These are phyloP conservation scores for Uromys caudimaculatus DNA, from an alignment of 2,797 vertebrate species.

Conservation along the genomic window DNA sequence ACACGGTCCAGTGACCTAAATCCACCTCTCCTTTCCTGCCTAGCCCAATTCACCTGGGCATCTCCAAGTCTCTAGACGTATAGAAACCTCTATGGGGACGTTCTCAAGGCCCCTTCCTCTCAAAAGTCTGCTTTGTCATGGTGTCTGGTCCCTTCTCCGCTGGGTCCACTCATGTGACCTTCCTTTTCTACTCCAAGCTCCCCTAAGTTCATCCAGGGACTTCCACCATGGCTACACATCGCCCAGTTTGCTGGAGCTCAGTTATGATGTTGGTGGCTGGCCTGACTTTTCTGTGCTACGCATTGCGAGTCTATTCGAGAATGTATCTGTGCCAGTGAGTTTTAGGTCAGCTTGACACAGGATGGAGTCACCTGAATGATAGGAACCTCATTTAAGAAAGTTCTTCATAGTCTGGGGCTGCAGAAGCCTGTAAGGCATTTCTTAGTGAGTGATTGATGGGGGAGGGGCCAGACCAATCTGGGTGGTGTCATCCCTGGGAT, in stretches of 20 bases:
- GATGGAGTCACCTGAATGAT: not conserved
- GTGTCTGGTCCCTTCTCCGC: not conserved
- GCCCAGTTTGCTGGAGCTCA: too few relatives aligned
- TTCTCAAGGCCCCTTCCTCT: not conserved
- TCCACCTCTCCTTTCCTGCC: accelerated
- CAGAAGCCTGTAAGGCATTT: not conserved
- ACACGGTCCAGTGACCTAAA: not conserved
- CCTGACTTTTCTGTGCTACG: not conserved
- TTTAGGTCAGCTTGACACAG: not conserved
- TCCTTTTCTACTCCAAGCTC: not conserved
- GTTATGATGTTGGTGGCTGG: accelerated
- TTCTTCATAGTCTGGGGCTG: not conserved
- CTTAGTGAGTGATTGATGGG: not conserved
- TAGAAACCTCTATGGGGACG: not conserved
- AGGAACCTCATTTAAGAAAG: not conserved
- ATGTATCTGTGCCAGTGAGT: too few relatives aligned
- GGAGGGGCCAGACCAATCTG: not conserved
- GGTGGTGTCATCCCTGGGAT: too few relatives aligned
- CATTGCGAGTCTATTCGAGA: not conserved
- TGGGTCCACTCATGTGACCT: not conserved
- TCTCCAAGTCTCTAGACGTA: not conserved
- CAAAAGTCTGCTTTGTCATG: accelerated
- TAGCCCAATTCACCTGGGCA: not conserved
- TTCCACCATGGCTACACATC: accelerated
- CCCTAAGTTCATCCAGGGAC: not conserved